A percentile compares a stretch with the other conserved stretches of the same genome.
Conservation (phyloP, 2,888 invertebrate species). For the Agrochola litura region DNA sequence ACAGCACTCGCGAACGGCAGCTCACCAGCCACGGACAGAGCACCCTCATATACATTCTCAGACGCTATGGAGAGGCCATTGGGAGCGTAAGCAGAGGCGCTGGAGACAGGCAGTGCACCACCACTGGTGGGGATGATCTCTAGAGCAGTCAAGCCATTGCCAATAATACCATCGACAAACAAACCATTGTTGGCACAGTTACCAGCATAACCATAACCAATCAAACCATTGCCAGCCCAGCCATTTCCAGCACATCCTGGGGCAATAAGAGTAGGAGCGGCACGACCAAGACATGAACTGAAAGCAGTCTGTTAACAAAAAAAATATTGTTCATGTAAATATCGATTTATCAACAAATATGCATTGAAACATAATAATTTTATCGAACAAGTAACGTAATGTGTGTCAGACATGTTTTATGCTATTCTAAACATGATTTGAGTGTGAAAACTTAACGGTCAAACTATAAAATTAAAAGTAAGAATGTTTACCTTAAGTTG, state of each 20-base stretch:
- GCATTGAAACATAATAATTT: neutral
- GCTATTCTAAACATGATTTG: neutral
- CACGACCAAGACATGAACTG: too few relatives aligned
- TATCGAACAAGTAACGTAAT: neutral
- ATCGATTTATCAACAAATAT: neutral
- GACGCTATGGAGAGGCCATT: slow-evolving; percentile 17
- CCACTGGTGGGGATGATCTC: slow-evolving; percentile 27
- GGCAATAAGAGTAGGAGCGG: too few relatives aligned
- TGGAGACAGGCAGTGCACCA: slow-evolving; percentile 24
- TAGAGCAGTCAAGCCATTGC: slow-evolving; percentile 8
- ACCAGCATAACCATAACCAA: too few relatives aligned
- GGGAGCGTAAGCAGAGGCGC: slow-evolving; percentile 10
- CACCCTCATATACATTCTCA: slow-evolving; percentile 60
- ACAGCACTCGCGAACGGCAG: slow-evolving; percentile 77
- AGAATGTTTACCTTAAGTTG: too few relatives aligned
- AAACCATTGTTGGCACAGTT: too few relatives aligned
- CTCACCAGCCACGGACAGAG: slow-evolving; percentile 72
- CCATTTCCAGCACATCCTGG: too few relatives aligned
- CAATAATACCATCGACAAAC: too few relatives aligned
- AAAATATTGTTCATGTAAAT: too few relatives aligned
- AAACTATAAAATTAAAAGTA: too few relatives aligned
- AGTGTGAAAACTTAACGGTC: too few relatives aligned
- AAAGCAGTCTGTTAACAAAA: too few relatives aligned
- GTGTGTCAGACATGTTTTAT: neutral
- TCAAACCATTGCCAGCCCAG: too few relatives aligned